Evolutionary conservation across 2,113 vertebrate species (phyloP).

Genomic region (Uria lomvia): DNA sequence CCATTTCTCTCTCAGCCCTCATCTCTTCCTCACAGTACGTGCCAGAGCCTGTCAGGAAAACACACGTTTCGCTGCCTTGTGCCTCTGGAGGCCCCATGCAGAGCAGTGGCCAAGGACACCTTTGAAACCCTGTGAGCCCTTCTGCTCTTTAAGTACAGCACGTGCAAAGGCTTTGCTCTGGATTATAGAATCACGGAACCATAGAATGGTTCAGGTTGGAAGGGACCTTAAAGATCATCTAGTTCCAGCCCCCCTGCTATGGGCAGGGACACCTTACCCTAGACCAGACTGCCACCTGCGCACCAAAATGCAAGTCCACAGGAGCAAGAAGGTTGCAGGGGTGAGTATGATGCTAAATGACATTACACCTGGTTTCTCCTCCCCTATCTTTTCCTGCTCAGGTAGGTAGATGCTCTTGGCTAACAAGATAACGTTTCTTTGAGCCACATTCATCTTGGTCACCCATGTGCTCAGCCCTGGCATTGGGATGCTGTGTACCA

Average conservation of each 20-base stretch:
- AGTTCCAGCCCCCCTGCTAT: too few species aligned
- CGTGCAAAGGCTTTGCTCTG: background rate
- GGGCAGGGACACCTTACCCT: too few species aligned
- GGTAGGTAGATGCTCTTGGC: background rate
- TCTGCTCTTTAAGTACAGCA: background rate
- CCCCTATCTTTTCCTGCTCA: background rate
- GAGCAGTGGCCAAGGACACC: background rate
- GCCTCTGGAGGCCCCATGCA: background rate
- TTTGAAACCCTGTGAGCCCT: background rate
- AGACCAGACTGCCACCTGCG: too few species aligned
- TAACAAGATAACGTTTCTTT: background rate
- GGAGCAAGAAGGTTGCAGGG: background rate
- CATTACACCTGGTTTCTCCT: background rate
- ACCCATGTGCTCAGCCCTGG: rapidly evolving
- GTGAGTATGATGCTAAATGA: background rate
- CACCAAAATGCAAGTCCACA: background rate
- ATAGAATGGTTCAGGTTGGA: too few species aligned
- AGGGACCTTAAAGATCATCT: too few species aligned
- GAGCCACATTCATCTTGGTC: background rate
- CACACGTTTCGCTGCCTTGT: rapidly evolving
- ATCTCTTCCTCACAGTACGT: rapidly evolving
- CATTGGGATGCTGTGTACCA: rapidly evolving
- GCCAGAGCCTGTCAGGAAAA: background rate
- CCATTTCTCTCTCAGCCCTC: background rate
- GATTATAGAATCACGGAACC: too few species aligned